Evolutionary conservation across 2,113 vertebrate species (phyloP), one percentile per base, ranked within the genome.

Genomic region (Cyphomyrus plagiostoma): DNA sequence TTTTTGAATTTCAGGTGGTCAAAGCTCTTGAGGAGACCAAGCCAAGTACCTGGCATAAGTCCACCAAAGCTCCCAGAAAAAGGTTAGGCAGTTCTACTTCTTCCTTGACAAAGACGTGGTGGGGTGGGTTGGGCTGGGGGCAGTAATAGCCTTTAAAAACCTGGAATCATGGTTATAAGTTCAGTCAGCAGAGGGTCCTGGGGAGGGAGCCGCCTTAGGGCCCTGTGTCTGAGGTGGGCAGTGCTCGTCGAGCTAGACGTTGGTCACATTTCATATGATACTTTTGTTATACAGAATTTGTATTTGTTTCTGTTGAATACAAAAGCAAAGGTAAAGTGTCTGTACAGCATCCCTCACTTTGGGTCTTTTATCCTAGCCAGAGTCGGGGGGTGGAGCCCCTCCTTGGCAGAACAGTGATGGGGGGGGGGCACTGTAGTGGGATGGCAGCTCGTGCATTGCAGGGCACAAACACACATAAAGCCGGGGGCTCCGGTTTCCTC

Each of bases 41-140:
- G 74, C 39, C 19, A 56, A 66, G 13, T 17, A 49, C n/a, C 52
- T 91, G 90, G 90, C 30, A 70, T 15, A 91, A 91, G 53, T 87
- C 87, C 52, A 9, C 30, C 23, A 91, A 91, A 89, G 49, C 88
- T 48, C 26, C 88, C 30, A 53, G 46, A n/a, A 88, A 52, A 70
- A 21, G 89, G 90, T 89, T 66, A 17, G 35, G 50, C 19, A 48
- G 9, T 8, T 58, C 23, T 35, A 10, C 42, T 52, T 17, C 17
- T 45, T 53, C 30, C 15, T 49, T 58, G 23, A 26, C 49, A 85
- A 23, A 84, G 23, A 89, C 85, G 50, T 42, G 66, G 35, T 89
- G 49, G 35, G 21, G 1, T 49, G 49, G 82, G 46, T 0, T 84
- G 39, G 15, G 6, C 42, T 3, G 17, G 46, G 42, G 42, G 5